Base-by-base conservation (phyloP, 2,888 invertebrate species). In the Dugesia japonica region DNA sequence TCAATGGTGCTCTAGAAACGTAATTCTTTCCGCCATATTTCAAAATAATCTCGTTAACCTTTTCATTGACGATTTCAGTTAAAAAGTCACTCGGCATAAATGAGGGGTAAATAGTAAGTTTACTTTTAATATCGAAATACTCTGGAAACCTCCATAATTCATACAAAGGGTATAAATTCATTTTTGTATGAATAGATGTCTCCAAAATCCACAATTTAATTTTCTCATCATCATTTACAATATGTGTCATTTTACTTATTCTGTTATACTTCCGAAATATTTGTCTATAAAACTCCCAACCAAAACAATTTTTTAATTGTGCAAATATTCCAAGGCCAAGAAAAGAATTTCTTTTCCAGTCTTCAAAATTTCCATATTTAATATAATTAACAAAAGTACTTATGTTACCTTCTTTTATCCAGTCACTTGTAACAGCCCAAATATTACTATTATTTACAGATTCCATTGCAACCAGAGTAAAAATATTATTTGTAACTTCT, bases 401-500 rank as follows among this genome's bases (percentile, higher is more conserved):
- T n/a, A 20, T 4, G 7, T 4, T 4, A 4, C 7, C 7, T n/a
- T 56, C 23, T 4, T 23, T n/a, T 13, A 56, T 56, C 56, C 56
- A 56, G 20, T 77, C 75, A 15, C 42, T 72, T 26, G 13, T 71
- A n/a, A 73, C 31, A 20, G 77, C 1, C 73, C 72, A 76, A 20
- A 7, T 71, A 20, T 76, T 23, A 28, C 15, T 26, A 4, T 13
- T 17, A n/a, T 13, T 33, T 17, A 31, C 4, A n/a, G 38, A 31
- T 27, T 27, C 74, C 13, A 28, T 28, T 17, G 33, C 74, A 13
- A 33, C 28, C 13, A 74, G 17, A 4, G 81, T 80, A 78, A 81
- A 81, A 26, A 81, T 79, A 71, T 81, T 81, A 71, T 78, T 78
- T 0, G 80, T 81, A 1, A 81, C 80, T 72, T 81, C 81, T 0